Percentiles rank a stretch among this genome's conserved stretches.
phyloP scores from a whole-genome alignment of 2,113 vertebrate genomes.

The Cyphomyrus plagiostoma region DNA sequence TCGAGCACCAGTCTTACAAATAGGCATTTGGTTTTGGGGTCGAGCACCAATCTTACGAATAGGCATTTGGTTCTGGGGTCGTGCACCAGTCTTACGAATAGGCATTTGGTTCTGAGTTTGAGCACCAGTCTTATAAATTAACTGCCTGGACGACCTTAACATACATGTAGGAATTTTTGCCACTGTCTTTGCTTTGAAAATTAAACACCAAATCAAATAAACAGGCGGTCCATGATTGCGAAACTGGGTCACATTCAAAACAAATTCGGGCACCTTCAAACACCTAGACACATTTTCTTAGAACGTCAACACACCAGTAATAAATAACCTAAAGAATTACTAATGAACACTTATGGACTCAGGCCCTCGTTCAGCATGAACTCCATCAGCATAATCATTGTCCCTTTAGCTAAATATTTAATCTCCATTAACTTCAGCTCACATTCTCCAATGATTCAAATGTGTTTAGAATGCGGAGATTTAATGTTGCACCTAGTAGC shows the following conservation, averaged over 20 bases:
- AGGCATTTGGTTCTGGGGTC: neutral
- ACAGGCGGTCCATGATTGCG: neutral
- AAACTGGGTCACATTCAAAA: neutral
- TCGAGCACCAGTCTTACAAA: neutral
- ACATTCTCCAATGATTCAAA: neutral
- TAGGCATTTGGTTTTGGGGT: neutral
- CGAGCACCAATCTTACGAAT: neutral
- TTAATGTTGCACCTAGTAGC: neutral
- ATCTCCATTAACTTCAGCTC: neutral
- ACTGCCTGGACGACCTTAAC: neutral
- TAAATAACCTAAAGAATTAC: neutral
- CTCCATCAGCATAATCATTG: neutral
- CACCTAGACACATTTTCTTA: neutral
- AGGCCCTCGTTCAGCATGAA: neutral
- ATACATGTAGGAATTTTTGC: neutral
- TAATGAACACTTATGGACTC: neutral
- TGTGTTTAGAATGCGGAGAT: neutral
- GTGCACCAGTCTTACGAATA: neutral
- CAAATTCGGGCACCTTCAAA: neutral
- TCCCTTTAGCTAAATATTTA: conserved; percentile 6
- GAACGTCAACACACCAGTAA: neutral
- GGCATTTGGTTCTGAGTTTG: neutral
- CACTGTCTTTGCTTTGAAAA: neutral
- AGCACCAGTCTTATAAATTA: neutral
- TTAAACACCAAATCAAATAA: neutral